Evolutionary conservation across 64 coral and sea anemone genomes (phyloP).

Genomic region (Montipora capricornis): DNA sequence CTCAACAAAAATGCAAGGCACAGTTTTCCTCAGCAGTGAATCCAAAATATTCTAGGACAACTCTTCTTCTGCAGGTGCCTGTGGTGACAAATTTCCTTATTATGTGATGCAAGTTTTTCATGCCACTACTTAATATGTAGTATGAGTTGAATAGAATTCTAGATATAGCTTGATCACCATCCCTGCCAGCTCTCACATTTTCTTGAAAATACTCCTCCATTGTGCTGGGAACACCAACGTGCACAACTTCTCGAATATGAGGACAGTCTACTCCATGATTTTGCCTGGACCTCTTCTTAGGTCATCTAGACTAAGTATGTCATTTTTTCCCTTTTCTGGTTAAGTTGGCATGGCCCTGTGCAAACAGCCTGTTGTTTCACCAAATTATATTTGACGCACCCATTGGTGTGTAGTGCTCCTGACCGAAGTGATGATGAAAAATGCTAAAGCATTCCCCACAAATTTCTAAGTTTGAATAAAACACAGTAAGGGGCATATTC

Average conservation of each 20-base stretch:
- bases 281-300: neutral
- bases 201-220: slow-evolving; percentile 83
- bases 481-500: slow-evolving; percentile 40
- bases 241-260: slow-evolving; percentile 54
- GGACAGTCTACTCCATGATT: slow-evolving; percentile 54
- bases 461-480: slow-evolving; percentile 29
- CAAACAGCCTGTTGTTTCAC: slow-evolving; percentile 55
- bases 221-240: slow-evolving; percentile 50
- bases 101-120: neutral
- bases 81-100: neutral
- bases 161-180: slow-evolving; percentile 9
- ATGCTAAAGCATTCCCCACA: slow-evolving; percentile 28
- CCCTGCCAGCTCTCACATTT: slow-evolving; percentile 54
- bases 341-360: slow-evolving; percentile 47
- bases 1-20: neutral
- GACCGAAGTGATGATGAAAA: slow-evolving; percentile 40
- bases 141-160: slow-evolving; percentile 50
- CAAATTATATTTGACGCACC: neutral
- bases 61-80: neutral
- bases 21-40: neutral
- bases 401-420: slow-evolving; percentile 33
- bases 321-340: slow-evolving; percentile 38
- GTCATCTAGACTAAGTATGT: slow-evolving; percentile 1
- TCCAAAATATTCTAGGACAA: neutral
- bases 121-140: slow-evolving; percentile 37